Percentiles rank a stretch among this genome's conserved stretches.
phyloP scores from a whole-genome alignment of 2,888 invertebrate genomes.

The Hymenopus coronatus region DNA sequence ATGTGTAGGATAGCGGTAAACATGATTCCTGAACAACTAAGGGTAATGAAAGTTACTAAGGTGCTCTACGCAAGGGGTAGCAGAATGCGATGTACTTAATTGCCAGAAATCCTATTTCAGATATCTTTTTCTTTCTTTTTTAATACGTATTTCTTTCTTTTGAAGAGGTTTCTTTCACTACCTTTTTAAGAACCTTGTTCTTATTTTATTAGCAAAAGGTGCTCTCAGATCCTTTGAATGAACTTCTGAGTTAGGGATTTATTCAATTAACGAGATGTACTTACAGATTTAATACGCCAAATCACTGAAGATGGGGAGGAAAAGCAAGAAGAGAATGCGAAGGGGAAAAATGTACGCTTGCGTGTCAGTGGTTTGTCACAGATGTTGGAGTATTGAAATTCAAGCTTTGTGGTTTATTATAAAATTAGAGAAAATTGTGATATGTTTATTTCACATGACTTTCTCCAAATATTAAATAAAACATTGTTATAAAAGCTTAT shows the following conservation, averaged over 20 bases:
- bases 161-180: background rate
- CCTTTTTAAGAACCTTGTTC: background rate
- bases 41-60: no score
- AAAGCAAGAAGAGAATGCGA: no score
- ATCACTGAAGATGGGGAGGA: background rate
- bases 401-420: no score
- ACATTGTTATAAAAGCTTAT: no score
- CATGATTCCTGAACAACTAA: no score
- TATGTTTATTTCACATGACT: no score
- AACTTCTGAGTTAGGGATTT: background rate
- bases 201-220: background rate
- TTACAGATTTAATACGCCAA: background rate
- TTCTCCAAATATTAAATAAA: no score
- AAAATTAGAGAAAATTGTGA: no score
- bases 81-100: background rate
- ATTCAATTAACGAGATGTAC: background rate
- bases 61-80: background rate
- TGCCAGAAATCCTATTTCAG: background rate
- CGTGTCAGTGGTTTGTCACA: no score
- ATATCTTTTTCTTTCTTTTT: background rate
- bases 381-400: no score
- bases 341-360: no score
- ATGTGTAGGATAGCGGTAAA: no score
- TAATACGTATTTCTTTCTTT: background rate
- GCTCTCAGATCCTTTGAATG: background rate